A percentile compares a stretch with the other conserved stretches of the same genome.
These are phyloP conservation scores for Pararge aegeria DNA, from an alignment of 1,140 invertebrate species.

Conservation along the genomic window DNA sequence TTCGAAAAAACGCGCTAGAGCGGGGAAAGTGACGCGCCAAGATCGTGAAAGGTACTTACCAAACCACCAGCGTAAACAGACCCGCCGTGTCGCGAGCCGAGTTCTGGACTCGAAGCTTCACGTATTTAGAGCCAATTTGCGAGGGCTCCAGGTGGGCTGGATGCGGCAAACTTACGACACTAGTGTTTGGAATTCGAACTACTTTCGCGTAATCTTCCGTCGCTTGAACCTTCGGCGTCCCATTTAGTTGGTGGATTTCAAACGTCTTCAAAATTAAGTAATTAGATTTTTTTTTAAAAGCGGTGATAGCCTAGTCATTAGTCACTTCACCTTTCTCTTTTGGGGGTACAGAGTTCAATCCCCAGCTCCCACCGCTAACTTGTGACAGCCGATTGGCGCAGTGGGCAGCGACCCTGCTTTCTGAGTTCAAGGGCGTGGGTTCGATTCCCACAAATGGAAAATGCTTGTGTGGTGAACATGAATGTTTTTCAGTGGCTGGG, in stretches of 20 bases:
- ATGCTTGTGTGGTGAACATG: too few relatives aligned
- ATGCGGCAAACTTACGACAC: conserved; percentile 59
- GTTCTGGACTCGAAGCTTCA: conserved; percentile 1
- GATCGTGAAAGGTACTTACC: conserved; percentile 69
- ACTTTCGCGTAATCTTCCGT: conserved; percentile 64
- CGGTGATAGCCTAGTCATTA: too few relatives aligned
- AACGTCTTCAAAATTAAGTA: background rate
- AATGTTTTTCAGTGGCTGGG: too few relatives aligned
- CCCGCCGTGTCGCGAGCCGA: conserved; percentile 14
- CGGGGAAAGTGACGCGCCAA: conserved; percentile 68
- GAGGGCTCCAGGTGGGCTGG: conserved; percentile 42
- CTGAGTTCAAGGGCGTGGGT: too few relatives aligned
- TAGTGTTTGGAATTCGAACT: conserved; percentile 62
- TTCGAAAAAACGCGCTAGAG: conserved; percentile 70
- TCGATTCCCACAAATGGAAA: too few relatives aligned
- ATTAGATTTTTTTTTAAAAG: background rate
- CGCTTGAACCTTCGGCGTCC: conserved; percentile 22
- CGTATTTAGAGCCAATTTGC: conserved; percentile 37
- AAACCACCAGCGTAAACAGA: conserved; percentile 47
- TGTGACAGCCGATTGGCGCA: too few relatives aligned
- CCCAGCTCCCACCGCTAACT: too few relatives aligned
- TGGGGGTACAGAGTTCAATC: too few relatives aligned
- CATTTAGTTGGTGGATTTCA: conserved; percentile 8
- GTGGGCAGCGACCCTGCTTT: too few relatives aligned
- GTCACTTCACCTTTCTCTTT: too few relatives aligned